Evolutionary conservation across 2,797 vertebrate species (phyloP), one percentile per base, ranked within the genome.

Genomic region (Betta splendens): DNA sequence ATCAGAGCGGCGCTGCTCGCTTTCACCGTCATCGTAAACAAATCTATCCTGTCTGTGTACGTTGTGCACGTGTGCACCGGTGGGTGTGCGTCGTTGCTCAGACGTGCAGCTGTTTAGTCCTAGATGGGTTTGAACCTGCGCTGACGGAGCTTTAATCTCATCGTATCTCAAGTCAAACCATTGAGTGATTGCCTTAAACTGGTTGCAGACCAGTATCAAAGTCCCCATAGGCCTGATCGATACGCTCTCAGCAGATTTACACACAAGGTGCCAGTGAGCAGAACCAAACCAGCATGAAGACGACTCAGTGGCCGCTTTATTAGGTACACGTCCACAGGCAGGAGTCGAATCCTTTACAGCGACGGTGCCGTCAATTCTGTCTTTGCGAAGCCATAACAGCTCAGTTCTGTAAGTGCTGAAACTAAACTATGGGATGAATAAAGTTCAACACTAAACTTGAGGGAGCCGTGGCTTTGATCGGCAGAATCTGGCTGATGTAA

Each of bases 41-140:
- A 36, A 53, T 39, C 48, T 38, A 48, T 50, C 12, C 23, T 39
- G 45, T 66, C 67, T 77, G 72, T 71, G 72, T 72, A 43, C 74
- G 49, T 40, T 65, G 72, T 76, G 67, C 40, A 51, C 69, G 69
- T 57, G 53, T 57, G 44, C 20, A 37, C 39, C 64, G 38, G 48
- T 62, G 75, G 71, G 59, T 69, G 56, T 64, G 68, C 76, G 70
- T 80, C 79, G 79, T 84, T 80, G 85, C 70, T 82, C 70, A 78
- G 78, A 84, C 79, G 81, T 74, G 47, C 51, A 75, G 68, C 88
- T 86, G 88, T 75, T 87, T n/a, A n/a, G n/a, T n/a, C n/a, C n/a
- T n/a, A n/a, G n/a, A n/a, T n/a, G n/a, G n/a, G n/a, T n/a, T n/a
- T n/a, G n/a, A n/a, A n/a, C n/a, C n/a, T n/a, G n/a, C n/a, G n/a